A percentile compares a stretch with the other conserved stretches of the same genome.
Evolutionary conservation across 2,797 vertebrate genomes (phyloP).

Genomic region (Anisognathus igniventris): DNA sequence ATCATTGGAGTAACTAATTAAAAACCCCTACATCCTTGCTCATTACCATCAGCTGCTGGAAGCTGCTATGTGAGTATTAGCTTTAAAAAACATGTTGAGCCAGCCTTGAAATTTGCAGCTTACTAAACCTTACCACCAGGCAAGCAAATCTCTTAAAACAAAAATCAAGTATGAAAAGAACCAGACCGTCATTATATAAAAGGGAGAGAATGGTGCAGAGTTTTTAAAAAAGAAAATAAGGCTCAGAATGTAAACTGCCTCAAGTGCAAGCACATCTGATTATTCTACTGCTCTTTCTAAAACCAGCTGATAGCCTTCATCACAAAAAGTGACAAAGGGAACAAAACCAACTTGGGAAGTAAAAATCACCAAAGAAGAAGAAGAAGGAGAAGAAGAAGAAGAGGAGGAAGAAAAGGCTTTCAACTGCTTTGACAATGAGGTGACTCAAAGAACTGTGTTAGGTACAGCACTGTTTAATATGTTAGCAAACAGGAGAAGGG

Average conservation of each 20-base stretch:
- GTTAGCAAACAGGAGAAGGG: constrained; percentile 46
- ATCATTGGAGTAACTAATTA: background rate
- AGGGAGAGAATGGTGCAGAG: background rate
- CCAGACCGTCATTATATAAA: background rate
- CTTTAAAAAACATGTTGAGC: background rate
- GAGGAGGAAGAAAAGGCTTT: constrained; percentile 47
- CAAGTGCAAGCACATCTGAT: background rate
- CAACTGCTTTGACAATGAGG: constrained; percentile 42
- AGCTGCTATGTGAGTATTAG: background rate
- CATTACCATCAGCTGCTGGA: constrained; percentile 16
- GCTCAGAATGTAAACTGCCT: background rate
- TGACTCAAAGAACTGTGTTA: constrained; percentile 41
- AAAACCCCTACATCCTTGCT: background rate
- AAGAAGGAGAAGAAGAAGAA: background rate
- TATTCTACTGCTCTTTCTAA: constrained; percentile 7
- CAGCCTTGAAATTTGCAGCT: background rate
- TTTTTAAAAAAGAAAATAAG: background rate
- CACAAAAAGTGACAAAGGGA: constrained; percentile 48
- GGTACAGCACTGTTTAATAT: background rate
- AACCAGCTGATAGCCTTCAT: constrained; percentile 33
- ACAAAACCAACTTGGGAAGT: constrained; percentile 56
- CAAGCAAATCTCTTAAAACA: background rate
- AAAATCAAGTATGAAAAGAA: background rate
- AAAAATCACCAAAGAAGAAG: constrained; percentile 39
- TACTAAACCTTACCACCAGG: background rate